Evolutionary conservation across 2,888 invertebrate genomes (phyloP), one percentile per base, ranked within the genome.

Genomic region (Stenotaenia linearis): DNA sequence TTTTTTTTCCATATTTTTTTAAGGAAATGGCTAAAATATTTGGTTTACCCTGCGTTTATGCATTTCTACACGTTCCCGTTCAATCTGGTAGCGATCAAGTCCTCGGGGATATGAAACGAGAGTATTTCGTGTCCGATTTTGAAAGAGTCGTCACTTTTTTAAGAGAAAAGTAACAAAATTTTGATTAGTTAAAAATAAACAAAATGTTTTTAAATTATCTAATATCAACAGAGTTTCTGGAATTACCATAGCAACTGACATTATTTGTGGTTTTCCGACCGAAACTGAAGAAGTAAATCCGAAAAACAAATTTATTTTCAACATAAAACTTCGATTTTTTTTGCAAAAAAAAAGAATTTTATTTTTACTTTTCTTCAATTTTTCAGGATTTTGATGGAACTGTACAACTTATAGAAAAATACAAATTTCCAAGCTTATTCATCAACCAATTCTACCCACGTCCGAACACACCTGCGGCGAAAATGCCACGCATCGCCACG

Each of bases 371-470:
- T 12, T 69, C n/a, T 28, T 78, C 79, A 30, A 6, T 15, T 75
- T 35, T 7, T n/a, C 81, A 88, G 84, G 95, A 99, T 87, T 99
- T 99, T 87, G 90, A 92, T 76, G 92, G 95, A 81, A 98, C 97
- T 0, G 87, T 97, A 89, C 85, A 88, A 0, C 88, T 99, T 0
- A 97, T 98, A 82, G 87, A 88, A 81, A 91, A 94, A 85, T 94
- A 97, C 86, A 90, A 91, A 83, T 99, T 99, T 86, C 95, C 97
- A 0, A 93, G 93, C 83, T 89, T 99, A 6, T 99, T 98, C 86
- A 98, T 98, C 84, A 99, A 99, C 88, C 98, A 99, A 88, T 99
- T 96, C 88, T 99, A 93, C 84, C 95, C 98, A 0, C 87, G 98
- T 18, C 96, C 97, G 0, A 98, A 98, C 1, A 99, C 98, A 0